These are phyloP conservation scores for Pseudopipra pipra DNA, from an alignment of 2,113 vertebrate species.

Conservation along the genomic window DNA sequence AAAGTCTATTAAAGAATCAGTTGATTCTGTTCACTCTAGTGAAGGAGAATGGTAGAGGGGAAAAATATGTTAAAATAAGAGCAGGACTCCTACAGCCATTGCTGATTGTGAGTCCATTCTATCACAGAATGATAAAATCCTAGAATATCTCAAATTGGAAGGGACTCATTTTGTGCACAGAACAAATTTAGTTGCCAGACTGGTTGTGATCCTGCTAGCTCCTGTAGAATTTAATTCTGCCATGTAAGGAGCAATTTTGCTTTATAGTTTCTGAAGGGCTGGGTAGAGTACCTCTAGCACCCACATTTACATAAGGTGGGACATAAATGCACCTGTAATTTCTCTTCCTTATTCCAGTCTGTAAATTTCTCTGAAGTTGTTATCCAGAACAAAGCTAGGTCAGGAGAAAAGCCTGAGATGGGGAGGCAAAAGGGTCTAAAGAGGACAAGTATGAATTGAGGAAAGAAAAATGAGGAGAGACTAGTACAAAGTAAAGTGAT, in stretches of 20 bases:
- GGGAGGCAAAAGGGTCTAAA: background rate
- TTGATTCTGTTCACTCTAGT: background rate
- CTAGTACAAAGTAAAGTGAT: background rate
- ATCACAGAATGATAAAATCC: background rate
- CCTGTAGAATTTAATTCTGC: background rate
- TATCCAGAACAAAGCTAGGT: background rate
- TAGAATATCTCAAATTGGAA: background rate
- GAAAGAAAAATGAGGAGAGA: background rate
- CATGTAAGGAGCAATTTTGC: background rate
- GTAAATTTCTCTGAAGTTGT: background rate
- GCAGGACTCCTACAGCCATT: background rate
- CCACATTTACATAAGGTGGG: background rate
- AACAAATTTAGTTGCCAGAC: background rate
- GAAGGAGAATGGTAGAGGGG: background rate
- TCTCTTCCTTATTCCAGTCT: background rate
- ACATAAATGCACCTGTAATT: background rate
- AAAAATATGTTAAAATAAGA: background rate
- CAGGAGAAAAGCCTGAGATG: background rate
- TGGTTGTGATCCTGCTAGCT: background rate
- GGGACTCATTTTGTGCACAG: background rate
- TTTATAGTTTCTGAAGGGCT: background rate
- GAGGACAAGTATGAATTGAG: background rate
- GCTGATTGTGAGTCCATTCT: background rate
- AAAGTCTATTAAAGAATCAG: background rate
- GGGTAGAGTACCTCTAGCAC: background rate